A percentile compares a stretch with the other conserved stretches of the same genome.
Conservation (phyloP, 2,113 vertebrate species). For the Tyrannus savana region DNA sequence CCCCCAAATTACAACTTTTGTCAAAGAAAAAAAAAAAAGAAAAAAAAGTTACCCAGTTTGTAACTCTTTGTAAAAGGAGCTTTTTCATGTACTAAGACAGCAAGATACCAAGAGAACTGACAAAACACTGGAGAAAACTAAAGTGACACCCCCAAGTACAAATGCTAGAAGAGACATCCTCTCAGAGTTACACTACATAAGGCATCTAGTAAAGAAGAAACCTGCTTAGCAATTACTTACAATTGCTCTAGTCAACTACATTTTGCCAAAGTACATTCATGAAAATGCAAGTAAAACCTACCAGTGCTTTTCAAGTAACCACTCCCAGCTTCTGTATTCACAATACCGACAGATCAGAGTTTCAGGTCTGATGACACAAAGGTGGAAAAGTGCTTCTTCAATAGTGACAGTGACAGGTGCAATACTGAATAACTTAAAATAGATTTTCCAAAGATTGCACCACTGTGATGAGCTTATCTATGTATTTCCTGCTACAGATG, state of each 20-base stretch:
- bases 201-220: background rate
- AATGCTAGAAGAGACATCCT: background rate
- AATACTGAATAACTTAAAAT: background rate
- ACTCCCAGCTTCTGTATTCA: background rate
- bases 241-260: background rate
- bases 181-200: background rate
- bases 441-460: background rate
- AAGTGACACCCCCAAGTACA: background rate
- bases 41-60: fast-evolving
- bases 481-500: background rate
- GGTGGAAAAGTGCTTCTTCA: background rate
- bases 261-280: background rate
- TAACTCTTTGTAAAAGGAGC: background rate
- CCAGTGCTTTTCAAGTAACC: background rate
- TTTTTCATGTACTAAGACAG: background rate
- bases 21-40: background rate
- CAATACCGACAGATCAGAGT: background rate
- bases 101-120: background rate
- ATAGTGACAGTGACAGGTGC: background rate
- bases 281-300: background rate
- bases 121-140: background rate
- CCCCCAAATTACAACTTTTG: background rate
- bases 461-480: background rate
- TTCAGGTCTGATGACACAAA: background rate
- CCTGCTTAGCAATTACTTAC: background rate